phyloP scores from a whole-genome alignment of 2,888 invertebrate genomes.

The Trimorus sp. region DNA sequence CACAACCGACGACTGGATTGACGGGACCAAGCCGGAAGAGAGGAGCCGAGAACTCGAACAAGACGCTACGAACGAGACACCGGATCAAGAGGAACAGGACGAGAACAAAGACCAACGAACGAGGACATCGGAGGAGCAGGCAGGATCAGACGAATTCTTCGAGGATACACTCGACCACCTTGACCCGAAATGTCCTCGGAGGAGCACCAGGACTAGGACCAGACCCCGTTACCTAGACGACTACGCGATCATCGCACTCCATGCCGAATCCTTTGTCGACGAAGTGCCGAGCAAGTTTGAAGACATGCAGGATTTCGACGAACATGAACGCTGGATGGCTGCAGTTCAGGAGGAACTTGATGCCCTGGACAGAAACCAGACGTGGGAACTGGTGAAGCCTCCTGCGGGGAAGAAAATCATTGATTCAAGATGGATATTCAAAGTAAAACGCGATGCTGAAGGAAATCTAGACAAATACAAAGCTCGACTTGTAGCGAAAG shows the following conservation, averaged over 20 bases:
- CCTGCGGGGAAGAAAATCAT: too few relatives aligned
- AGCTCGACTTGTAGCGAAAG: too few relatives aligned
- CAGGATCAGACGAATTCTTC: background rate
- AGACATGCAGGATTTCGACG: background rate
- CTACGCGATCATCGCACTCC: constrained; percentile 37
- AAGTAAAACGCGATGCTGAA: too few relatives aligned
- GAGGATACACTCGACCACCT: background rate
- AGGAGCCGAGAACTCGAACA: background rate
- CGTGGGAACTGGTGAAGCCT: too few relatives aligned
- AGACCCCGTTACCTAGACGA: constrained; percentile 17
- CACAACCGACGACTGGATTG: constrained; percentile 35
- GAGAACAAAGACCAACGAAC: background rate
- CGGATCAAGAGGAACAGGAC: background rate
- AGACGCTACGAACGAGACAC: background rate
- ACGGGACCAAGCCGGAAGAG: background rate
- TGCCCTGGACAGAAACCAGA: too few relatives aligned
- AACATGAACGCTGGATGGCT: too few relatives aligned
- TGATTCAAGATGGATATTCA: too few relatives aligned
- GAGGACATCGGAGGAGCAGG: background rate
- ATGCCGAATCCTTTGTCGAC: constrained; percentile 53
- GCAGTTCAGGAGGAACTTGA: too few relatives aligned
- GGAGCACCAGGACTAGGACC: background rate
- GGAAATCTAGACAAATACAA: too few relatives aligned
- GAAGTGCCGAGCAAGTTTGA: too few relatives aligned
- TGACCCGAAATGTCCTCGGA: background rate